Evolutionary conservation across 2,797 vertebrate genomes (phyloP).

Genomic region (Mionectes olivaceus): DNA sequence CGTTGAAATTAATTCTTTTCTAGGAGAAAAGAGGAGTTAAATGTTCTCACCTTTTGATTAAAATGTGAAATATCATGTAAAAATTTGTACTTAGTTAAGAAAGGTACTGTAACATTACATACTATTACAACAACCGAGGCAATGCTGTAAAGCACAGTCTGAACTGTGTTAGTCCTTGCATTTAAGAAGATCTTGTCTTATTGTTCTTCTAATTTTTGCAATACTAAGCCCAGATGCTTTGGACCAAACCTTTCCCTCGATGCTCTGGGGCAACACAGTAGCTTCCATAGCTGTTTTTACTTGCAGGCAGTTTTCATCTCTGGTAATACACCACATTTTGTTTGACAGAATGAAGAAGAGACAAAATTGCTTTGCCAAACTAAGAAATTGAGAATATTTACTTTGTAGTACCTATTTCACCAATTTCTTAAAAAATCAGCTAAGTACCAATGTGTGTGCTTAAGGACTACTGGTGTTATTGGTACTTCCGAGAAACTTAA

Average conservation of each 20-base stretch:
- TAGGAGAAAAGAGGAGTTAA: not conserved
- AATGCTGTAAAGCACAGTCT: not conserved
- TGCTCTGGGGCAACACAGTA: not conserved
- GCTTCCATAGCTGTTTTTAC: slow-evolving; percentile 8
- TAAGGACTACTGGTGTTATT: not conserved
- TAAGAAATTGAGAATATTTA: not conserved
- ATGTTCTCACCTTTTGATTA: not conserved
- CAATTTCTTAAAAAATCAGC: not conserved
- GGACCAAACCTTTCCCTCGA: not conserved
- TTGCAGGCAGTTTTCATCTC: not conserved
- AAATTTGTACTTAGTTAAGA: not conserved
- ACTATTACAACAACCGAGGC: not conserved
- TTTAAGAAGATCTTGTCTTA: not conserved
- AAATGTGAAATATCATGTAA: not conserved
- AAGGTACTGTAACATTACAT: not conserved
- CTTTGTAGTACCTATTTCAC: not conserved
- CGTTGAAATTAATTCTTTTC: not conserved
- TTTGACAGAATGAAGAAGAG: slow-evolving; percentile 11
- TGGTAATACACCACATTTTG: not conserved
- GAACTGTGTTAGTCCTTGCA: not conserved
- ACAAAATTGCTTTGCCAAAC: not conserved
- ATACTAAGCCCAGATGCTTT: not conserved
- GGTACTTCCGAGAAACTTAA: not conserved
- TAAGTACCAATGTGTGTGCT: not conserved
- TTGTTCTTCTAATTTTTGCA: slow-evolving; percentile 3